Percentiles rank a stretch among this genome's conserved stretches.
Conservation (phyloP, 2,888 invertebrate genomes). For the Drosophila heteroneura region DNA sequence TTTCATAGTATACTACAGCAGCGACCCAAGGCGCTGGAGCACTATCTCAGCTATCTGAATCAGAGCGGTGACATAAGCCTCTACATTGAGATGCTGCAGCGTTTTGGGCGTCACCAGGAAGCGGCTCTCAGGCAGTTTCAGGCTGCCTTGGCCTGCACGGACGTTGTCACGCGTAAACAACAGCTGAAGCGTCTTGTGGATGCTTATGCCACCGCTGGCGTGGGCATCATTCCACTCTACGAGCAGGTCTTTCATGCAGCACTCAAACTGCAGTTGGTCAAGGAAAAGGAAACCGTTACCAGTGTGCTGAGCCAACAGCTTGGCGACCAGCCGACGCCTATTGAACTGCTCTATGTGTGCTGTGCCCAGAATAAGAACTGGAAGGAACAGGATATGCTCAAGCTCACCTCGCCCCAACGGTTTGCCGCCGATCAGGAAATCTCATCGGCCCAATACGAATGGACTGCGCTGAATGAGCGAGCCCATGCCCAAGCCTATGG, state of each 20-base stretch:
- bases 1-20: constrained; percentile 90
- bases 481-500: constrained; percentile 83
- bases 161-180: constrained; percentile 79
- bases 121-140: constrained; percentile 87
- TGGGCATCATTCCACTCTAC: constrained; percentile 74
- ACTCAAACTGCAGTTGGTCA: constrained; percentile 72
- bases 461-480: constrained; percentile 88
- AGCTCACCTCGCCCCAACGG: constrained; percentile 79
- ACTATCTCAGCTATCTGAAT: constrained; percentile 91
- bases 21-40: constrained; percentile 90
- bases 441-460: constrained; percentile 89
- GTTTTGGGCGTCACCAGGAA: constrained; percentile 89
- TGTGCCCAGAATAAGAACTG: constrained; percentile 83
- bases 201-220: constrained; percentile 65
- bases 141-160: constrained; percentile 76
- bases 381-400: constrained; percentile 80
- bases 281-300: constrained; percentile 66
- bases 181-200: constrained; percentile 74
- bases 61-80: constrained; percentile 86
- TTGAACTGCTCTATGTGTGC: constrained; percentile 82
- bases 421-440: constrained; percentile 85
- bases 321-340: constrained; percentile 71
- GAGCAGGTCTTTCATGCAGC: constrained; percentile 80
- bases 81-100: constrained; percentile 89
- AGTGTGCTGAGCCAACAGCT: constrained; percentile 54